Evolutionary conservation across 2,797 vertebrate species (phyloP).

Genomic region (Enteromius radiatus): DNA sequence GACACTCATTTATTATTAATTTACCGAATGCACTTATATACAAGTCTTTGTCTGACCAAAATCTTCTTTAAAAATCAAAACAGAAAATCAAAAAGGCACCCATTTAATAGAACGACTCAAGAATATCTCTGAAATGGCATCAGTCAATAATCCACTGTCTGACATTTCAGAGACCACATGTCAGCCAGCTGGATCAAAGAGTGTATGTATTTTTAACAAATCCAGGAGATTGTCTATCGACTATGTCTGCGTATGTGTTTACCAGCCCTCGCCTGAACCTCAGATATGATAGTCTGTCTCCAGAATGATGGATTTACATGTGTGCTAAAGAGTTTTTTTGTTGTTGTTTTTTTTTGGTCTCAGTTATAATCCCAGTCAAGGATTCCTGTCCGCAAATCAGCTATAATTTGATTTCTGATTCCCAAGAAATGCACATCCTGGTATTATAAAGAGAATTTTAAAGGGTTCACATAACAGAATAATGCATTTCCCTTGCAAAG

Average conservation of each 20-base stretch:
- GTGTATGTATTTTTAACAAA: slow-evolving; percentile 41
- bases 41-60: background rate
- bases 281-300: slow-evolving; percentile 2
- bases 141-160: slow-evolving; percentile 47
- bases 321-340: background rate
- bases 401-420: slow-evolving; percentile 11
- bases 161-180: slow-evolving; percentile 41
- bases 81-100: background rate
- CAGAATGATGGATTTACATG: background rate
- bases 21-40: background rate
- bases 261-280: background rate
- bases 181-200: slow-evolving; percentile 32
- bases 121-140: slow-evolving; percentile 28
- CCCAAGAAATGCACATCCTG: background rate
- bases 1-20: slow-evolving; percentile 13
- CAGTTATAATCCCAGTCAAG: background rate
- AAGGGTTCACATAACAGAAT: background rate
- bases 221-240: slow-evolving; percentile 45
- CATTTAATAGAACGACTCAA: background rate
- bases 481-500: background rate
- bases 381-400: background rate
- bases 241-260: slow-evolving; percentile 2
- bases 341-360: background rate
- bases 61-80: background rate
- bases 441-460: background rate